Conservation (phyloP, 2,888 invertebrate species). For the Parnassius glacialis region DNA sequence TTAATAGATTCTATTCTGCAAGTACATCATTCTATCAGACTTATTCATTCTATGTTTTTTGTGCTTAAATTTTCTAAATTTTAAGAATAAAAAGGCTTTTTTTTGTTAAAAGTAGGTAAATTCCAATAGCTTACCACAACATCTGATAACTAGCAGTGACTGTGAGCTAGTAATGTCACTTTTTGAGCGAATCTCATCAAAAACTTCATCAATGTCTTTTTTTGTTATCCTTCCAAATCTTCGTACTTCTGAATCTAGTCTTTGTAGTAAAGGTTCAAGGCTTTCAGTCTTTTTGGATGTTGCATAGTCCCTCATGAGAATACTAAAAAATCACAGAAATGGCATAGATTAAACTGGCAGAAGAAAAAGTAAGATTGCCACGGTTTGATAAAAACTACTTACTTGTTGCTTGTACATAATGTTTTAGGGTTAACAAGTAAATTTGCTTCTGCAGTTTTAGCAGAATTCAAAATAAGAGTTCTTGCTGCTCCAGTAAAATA, state of each 20-base stretch:
- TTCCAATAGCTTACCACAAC: slow-evolving; percentile 83
- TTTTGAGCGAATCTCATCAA: slow-evolving; percentile 85
- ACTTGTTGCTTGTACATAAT: slow-evolving; percentile 63
- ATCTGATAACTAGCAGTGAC: slow-evolving; percentile 88
- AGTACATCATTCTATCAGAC: too few relatives aligned
- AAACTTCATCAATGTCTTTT: slow-evolving; percentile 88
- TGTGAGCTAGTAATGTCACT: slow-evolving; percentile 89
- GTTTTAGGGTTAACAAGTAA: slow-evolving; percentile 69
- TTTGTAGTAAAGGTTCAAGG: slow-evolving; percentile 84
- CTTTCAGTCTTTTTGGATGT: slow-evolving; percentile 80
- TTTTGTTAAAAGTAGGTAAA: neutral
- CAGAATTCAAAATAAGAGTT: slow-evolving; percentile 84
- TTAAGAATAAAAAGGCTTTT: too few relatives aligned
- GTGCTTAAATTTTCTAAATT: too few relatives aligned
- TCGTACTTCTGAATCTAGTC: slow-evolving; percentile 85
- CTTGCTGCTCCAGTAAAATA: slow-evolving; percentile 87
- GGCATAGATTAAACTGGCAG: too few relatives aligned
- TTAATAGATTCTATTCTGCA: too few relatives aligned
- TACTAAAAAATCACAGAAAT: slow-evolving; percentile 57
- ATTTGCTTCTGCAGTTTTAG: slow-evolving; percentile 83
- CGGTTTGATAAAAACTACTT: slow-evolving; percentile 35
- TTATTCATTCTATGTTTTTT: too few relatives aligned
- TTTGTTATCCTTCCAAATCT: slow-evolving; percentile 87
- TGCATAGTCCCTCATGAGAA: slow-evolving; percentile 78
- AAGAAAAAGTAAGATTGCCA: too few relatives aligned